Base-by-base conservation (phyloP, 37 sponge, comb jelly and placozoan genomes). In the Lycopodina hypogea region DNA sequence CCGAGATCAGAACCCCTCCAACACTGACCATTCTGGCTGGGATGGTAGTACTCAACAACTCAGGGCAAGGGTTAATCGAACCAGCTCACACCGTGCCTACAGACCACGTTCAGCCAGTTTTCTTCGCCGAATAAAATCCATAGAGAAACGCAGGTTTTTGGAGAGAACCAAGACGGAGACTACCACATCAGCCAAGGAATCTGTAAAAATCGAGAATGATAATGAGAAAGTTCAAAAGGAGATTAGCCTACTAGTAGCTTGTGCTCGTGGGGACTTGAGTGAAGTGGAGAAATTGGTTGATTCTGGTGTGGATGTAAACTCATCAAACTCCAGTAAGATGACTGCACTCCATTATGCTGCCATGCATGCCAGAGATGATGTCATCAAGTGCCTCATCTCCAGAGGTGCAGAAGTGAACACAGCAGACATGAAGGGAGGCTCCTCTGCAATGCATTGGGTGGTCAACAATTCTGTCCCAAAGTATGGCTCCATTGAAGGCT, bases 261-360 rank as follows among this genome's bases (percentile, higher is more conserved):
- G 79, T 0, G 79, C 63, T 19, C 78, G 84, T 51, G 89, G 89
- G 42, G 89, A 88, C 23, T 64, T 78, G 14, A 79, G 79, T 0
- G 39, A 34, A 36, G 79, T 88, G 19, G 48, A 60, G 34, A 60
- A 35, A 32, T 36, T 83, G 17, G 52, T 83, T 15, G 74, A 78
- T 34, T 42, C 50, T 45, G 84, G 84, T 23, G 69, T 83, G 26
- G 84, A 83, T n/a, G 61, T 79, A 3, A 78, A 88, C 45, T 52
- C 84, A 35, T 22, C 79, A 3, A 84, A 88, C 34, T 36, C 51
- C 23, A 88, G 78, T 64, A 67, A 88, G 56, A 68, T 79, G 62
- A 83, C 89, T 17, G 84, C 80, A 19, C 89, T 88, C 7, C 89
- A 88, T 48, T 74, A 83, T 67, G 89, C 89, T 24, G 89, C 89